Conservation (phyloP, 2,113 vertebrate genomes). For the Elgaria multicarinata region DNA sequence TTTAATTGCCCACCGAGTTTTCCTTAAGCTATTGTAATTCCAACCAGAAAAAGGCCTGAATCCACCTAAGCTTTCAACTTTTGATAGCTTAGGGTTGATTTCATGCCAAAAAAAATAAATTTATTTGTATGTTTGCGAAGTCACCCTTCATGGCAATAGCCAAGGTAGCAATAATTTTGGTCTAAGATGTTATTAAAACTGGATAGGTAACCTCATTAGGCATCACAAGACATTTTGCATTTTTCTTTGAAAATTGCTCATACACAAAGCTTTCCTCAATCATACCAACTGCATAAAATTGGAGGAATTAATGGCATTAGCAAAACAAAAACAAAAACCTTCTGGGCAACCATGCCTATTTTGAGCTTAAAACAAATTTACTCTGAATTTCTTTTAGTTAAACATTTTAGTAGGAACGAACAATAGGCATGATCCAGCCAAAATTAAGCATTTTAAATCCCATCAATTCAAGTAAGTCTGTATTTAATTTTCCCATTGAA, state of each 20-base stretch:
- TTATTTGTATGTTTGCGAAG: not conserved
- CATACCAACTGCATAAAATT: slow-evolving; percentile 36
- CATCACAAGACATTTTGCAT: slow-evolving; percentile 3
- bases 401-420: not conserved
- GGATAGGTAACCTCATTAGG: not conserved
- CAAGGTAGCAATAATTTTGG: not conserved
- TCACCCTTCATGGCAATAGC: not conserved
- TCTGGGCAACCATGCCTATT: slow-evolving; percentile 53
- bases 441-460: not conserved
- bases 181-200: not conserved
- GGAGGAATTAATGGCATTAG: slow-evolving; percentile 52
- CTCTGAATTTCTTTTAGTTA: not conserved
- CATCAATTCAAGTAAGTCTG: not conserved
- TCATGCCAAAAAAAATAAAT: not conserved
- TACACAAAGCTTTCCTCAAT: slow-evolving; percentile 28
- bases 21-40: not conserved
- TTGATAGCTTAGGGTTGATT: not conserved
- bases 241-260: slow-evolving; percentile 34
- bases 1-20: not conserved
- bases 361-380: not conserved
- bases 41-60: not conserved
- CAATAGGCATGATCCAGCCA: not conserved
- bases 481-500: not conserved
- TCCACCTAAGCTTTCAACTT: slow-evolving; percentile 3
- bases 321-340: slow-evolving; percentile 25